Conservation (phyloP, 2,888 invertebrate species). For the Plusia festucae region DNA sequence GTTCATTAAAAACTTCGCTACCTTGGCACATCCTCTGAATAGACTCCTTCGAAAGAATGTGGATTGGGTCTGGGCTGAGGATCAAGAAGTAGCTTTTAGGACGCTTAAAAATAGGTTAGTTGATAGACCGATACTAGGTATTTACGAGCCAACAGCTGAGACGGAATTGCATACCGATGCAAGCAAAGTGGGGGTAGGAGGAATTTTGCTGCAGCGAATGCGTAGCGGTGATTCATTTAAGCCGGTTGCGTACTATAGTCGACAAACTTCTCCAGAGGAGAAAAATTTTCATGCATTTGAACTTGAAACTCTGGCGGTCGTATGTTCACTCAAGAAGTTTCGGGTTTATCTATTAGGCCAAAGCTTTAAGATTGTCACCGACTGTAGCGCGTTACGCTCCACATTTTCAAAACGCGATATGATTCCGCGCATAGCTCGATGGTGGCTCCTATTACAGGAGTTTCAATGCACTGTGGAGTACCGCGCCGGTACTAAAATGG, state of each 20-base stretch:
- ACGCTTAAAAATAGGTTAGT: constrained; percentile 2
- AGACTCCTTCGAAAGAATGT: neutral
- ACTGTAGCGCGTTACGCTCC: too few species aligned
- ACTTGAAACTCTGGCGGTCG: constrained; percentile 49
- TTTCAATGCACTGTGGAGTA: constrained; percentile 20
- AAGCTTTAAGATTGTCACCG: too few species aligned
- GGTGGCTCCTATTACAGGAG: constrained; percentile 41
- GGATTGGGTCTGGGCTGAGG: neutral
- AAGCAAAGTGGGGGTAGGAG: too few species aligned
- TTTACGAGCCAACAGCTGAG: too few species aligned
- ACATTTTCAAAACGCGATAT: too few species aligned
- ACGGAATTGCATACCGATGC: too few species aligned
- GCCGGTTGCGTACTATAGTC: constrained; percentile 47
- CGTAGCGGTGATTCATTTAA: constrained; percentile 11
- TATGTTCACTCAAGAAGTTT: constrained; percentile 37
- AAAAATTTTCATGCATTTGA: constrained; percentile 48
- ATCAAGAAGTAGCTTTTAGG: constrained; percentile 5
- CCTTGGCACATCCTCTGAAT: neutral
- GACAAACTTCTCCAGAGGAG: constrained; percentile 47
- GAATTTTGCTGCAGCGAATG: constrained; percentile 37
- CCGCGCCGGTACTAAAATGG: constrained; percentile 20
- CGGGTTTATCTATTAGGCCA: constrained; percentile 44
- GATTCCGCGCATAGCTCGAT: constrained; percentile 42
- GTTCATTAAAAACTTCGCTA: neutral
- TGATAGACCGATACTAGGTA: constrained; percentile 15